A percentile compares a stretch with the other conserved stretches of the same genome.
Evolutionary conservation across 2,113 vertebrate genomes (phyloP).

Genomic region (Pimephales promelas): DNA sequence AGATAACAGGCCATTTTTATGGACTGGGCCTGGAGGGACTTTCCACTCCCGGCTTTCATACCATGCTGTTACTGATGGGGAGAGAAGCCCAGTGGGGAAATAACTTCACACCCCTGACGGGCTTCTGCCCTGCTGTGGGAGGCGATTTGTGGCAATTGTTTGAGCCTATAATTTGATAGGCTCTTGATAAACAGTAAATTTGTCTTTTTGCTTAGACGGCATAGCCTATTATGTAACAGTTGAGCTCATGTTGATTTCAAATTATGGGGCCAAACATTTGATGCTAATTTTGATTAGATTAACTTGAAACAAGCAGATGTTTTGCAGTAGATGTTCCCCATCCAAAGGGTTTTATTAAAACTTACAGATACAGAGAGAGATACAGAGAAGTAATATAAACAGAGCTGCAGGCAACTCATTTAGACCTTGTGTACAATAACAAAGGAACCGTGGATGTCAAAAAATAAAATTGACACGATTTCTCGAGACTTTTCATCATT

Average conservation of each 20-base stretch:
- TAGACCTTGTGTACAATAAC: conserved; percentile 22
- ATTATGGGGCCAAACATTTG: neutral
- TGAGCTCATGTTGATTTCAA: neutral
- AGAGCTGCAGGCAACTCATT: conserved; percentile 4
- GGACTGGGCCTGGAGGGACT: conserved; percentile 37
- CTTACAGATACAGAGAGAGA: neutral
- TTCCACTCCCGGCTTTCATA: conserved; percentile 39
- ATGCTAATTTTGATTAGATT: conserved; percentile 27
- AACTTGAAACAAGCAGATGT: neutral
- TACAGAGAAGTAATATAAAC: conserved; percentile 28
- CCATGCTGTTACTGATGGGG: conserved; percentile 19
- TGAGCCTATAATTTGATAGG: too few relatives aligned
- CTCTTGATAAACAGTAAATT: neutral
- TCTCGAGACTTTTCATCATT: neutral
- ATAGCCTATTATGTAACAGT: neutral
- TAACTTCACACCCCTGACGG: neutral
- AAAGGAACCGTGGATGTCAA: conserved; percentile 8
- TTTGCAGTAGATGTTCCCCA: neutral
- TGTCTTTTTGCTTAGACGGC: neutral
- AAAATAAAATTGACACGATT: conserved; percentile 22
- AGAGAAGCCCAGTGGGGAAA: neutral
- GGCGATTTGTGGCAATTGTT: too few relatives aligned
- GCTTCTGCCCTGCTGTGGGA: conserved; percentile 9
- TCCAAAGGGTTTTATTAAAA: conserved; percentile 9
- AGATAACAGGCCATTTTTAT: conserved; percentile 54